Base-by-base conservation (phyloP, 2,888 invertebrate genomes). In the Paralinhomoeus sp. region DNA sequence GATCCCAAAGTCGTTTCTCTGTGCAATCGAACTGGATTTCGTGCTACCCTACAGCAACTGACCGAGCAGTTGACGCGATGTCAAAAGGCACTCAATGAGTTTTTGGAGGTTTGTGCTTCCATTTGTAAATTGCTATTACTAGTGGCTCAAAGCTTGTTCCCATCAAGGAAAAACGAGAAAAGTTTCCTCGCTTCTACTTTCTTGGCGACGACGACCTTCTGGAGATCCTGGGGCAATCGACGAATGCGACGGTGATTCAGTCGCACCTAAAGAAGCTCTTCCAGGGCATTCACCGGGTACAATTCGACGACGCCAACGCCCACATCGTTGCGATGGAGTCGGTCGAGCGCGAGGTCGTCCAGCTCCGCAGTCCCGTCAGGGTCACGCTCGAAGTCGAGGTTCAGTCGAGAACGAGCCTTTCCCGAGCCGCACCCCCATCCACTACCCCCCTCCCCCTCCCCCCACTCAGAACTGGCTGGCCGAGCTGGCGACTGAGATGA, bases 191-290 rank as follows among this genome's bases (percentile, higher is more conserved):
- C 47, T 80, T 99, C 55, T 85, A 91, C 62, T 97, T 97, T 63
- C 71, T 99, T 49, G 89, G 89, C 47, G 93, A 99, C 61, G 97
- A 97, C 58, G 97, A 99, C 65, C 70, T 97, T 44, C 67, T 97
- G 45, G 93, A 97, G 69, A 74, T 97, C 48, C 72, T 99, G 15
- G 89, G 89, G 0, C 87, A 89, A 66, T 78, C 83, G 0, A 76
- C 80, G 0, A 83, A 83, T 54, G 80, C 80, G 47, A 73, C 73
- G 40, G 78, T 89, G 2, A 81, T 97, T 62, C 85, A 91, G 64
- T 51, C 53, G 1, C 93, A 99, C 63, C 72, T 97, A 51, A 85
- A 85, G 64, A 97, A 97, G 65, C 69, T 97, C 20, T 97, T 91
- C 65, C 83, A 87, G 27, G 85, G 85, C 1, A 77, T 83, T 45